Base-by-base conservation (phyloP, 2,797 vertebrate genomes). In the Anguilla megastoma region DNA sequence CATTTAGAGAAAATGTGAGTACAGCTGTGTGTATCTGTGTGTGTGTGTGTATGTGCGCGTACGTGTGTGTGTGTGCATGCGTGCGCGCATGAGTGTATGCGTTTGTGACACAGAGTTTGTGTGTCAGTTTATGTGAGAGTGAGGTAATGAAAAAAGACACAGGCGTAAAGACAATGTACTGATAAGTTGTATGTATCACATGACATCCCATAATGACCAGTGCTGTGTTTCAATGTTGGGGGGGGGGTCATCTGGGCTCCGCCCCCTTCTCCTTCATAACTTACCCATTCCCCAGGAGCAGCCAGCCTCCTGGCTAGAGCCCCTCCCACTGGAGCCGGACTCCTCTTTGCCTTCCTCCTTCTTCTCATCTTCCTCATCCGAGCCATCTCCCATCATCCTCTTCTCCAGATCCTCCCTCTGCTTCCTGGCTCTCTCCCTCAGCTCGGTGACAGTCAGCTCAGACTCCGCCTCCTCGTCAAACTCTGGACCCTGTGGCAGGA, bases 201-300 rank as follows among this genome's bases (percentile, higher is more conserved):
- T 79, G 12, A 74, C 1, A 36, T 74, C 0, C 66, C 24, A 71
- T 14, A 14, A 30, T 71, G n/a, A 18, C 2, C 16, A 79, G 12
- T 7, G 33, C 41, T 36, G 36, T 45, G 33, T 79, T 79, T 79
- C 12, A 12, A 76, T 6, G 14, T 0, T 33, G 71, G 30, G 36
- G 9, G 10, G 36, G 36, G 36, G 36, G 36, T 76, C 30, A 3
- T 76, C 71, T 30, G 3, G 21, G 63, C 24, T n/a, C 63, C 4
- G 0, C 24, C 63, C 24, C n/a, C 63, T n/a, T 24, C n/a, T 16
- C 12, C 30, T 9, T 9, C 71, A 69, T 24, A n/a, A 8, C 96
- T 96, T 93, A 99, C 99, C 97, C 93, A 99, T 98, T 94, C 99
- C 99, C 99, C 98, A 99, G 0, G 94, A 97, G 90, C 99, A 99